phyloP scores from a whole-genome alignment of 2,888 invertebrate species.

The Drosophila picticornis region DNA sequence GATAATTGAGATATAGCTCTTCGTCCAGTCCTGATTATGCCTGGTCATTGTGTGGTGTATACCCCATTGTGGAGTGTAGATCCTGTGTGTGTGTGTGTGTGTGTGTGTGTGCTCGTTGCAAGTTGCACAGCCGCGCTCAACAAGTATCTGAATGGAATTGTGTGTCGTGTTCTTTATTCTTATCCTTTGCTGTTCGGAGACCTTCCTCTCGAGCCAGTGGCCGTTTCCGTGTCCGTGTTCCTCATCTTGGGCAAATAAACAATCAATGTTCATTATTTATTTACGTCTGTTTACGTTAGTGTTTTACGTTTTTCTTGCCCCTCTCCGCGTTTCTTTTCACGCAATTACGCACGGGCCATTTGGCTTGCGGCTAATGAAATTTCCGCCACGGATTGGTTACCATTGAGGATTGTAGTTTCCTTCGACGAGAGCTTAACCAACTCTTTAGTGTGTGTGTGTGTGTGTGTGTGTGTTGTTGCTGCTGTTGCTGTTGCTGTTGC shows the following conservation, averaged over 20 bases:
- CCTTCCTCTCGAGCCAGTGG: constrained; percentile 21
- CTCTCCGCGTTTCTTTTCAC: constrained; percentile 33
- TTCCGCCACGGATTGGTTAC: constrained; percentile 59
- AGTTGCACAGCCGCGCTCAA: background rate
- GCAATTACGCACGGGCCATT: constrained; percentile 54
- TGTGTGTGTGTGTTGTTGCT: background rate
- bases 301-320: constrained; percentile 61
- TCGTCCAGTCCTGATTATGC: background rate
- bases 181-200: constrained; percentile 5
- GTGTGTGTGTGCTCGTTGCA: background rate
- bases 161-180: background rate
- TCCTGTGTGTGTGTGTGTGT: background rate
- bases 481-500: background rate
- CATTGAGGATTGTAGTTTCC: constrained; percentile 53
- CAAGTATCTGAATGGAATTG: background rate
- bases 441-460: constrained; percentile 5
- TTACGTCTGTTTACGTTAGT: constrained; percentile 71
- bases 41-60: background rate
- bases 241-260: constrained; percentile 73
- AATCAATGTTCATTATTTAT: constrained; percentile 81
- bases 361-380: constrained; percentile 58
- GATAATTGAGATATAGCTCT: background rate
- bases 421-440: constrained; percentile 28
- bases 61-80: no score
- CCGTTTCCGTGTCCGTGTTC: constrained; percentile 14